Conservation (phyloP, 1,140 invertebrate species). For the Leptinotarsa defecta region DNA sequence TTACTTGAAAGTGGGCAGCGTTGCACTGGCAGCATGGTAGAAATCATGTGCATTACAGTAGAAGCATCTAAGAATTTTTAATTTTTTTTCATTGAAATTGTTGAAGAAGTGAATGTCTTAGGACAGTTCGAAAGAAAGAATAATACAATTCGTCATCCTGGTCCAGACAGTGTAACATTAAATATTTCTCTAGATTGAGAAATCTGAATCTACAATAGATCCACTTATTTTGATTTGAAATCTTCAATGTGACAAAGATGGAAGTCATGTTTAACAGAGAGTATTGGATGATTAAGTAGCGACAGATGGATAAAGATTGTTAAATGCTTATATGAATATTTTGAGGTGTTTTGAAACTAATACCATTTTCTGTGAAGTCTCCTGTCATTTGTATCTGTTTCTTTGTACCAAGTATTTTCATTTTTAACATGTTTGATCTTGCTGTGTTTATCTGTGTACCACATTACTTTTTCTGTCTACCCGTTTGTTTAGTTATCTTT, state of each 20-base stretch:
- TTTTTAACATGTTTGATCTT: too few species aligned
- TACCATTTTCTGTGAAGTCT: too few species aligned
- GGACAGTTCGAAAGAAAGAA: not conserved
- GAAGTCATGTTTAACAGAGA: too few species aligned
- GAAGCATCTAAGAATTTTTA: not conserved
- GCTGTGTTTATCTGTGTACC: too few species aligned
- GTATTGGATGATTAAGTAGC: too few species aligned
- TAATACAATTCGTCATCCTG: not conserved
- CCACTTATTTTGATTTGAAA: not conserved
- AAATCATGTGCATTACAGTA: not conserved
- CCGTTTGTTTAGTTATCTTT: too few species aligned
- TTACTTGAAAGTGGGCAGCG: not conserved
- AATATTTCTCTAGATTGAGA: not conserved
- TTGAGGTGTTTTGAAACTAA: constrained; percentile 1
- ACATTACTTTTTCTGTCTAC: too few species aligned
- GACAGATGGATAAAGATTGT: too few species aligned
- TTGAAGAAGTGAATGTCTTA: not conserved
- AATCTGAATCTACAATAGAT: not conserved
- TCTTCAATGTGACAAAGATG: too few species aligned
- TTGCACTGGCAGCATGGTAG: not conserved
- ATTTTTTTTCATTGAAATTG: not conserved
- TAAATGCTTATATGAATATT: not conserved
- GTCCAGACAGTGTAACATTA: not conserved
- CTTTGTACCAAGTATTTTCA: too few species aligned
- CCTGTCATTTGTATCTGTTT: too few species aligned